phyloP scores from a whole-genome alignment of 2,888 invertebrate species.

The Mycalesis mineus region DNA sequence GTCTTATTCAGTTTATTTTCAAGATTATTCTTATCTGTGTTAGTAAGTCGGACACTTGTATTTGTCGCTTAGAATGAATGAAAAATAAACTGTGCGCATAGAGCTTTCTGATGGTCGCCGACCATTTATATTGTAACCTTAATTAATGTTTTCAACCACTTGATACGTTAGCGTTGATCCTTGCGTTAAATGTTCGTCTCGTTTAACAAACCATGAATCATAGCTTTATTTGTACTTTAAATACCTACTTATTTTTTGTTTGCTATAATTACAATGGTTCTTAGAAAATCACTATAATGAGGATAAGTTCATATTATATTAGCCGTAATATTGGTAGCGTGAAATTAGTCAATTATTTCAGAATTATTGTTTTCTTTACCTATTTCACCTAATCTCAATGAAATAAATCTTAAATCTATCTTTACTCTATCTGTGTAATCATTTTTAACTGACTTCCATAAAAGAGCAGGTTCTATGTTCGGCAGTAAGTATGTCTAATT shows the following conservation, averaged over 20 bases:
- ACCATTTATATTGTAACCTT: constrained; percentile 68
- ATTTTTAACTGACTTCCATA: too few relatives aligned
- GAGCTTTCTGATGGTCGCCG: constrained; percentile 68
- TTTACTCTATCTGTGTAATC: too few relatives aligned
- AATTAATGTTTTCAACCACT: constrained; percentile 67
- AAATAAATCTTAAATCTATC: too few relatives aligned
- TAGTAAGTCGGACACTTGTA: constrained; percentile 70
- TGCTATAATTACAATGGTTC: constrained; percentile 5
- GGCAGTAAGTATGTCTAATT: too few relatives aligned
- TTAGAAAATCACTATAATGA: background rate
- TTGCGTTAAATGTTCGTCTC: constrained; percentile 42
- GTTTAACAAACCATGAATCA: constrained; percentile 51
- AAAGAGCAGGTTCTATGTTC: too few relatives aligned
- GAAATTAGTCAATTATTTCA: too few relatives aligned
- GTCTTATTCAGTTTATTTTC: constrained; percentile 31
- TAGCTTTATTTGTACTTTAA: constrained; percentile 31
- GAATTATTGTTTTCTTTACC: too few relatives aligned
- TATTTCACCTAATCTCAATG: too few relatives aligned
- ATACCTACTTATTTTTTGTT: background rate
- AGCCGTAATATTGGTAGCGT: too few relatives aligned
- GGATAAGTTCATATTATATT: too few relatives aligned
- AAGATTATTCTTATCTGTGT: constrained; percentile 58
- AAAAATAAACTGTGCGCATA: constrained; percentile 67
- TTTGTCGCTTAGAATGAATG: constrained; percentile 74
- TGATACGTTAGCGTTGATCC: constrained; percentile 49